Evolutionary conservation across 2,113 vertebrate genomes (phyloP), one percentile per base, ranked within the genome.

Genomic region (Etheostoma spectabile): DNA sequence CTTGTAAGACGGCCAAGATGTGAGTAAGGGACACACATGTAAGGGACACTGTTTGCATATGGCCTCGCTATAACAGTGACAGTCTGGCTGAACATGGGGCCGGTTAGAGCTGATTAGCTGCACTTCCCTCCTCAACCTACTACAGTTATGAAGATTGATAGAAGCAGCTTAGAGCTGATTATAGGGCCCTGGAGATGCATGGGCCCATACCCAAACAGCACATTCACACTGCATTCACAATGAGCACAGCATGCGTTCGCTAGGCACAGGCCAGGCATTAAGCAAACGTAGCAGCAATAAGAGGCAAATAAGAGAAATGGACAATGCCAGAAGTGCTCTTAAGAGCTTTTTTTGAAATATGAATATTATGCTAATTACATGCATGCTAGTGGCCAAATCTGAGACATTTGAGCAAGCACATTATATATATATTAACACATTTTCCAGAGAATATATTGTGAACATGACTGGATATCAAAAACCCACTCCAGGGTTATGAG

Each of bases 111-210:
- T 93, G 92, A 92, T 93, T 93, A 94, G 92, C 89, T 89, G 88
- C 75, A 91, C 90, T 92, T 91, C 80, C 90, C 88, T 92, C 87
- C 87, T 90, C 92, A 89, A 88, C 83, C 84, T 76, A 87, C 83
- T 91, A 89, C 91, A 87, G 89, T 94, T 93, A 94, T 93, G 93
- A 93, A 94, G 93, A 95, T 93, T 91, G 93, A 95, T 94, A 94
- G 93, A 90, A 89, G 92, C 89, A 90, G 91, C 92, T 94, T 93
- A 93, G 86, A 89, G 93, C 92, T 92, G 92, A 93, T 94, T 92
- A 93, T 91, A 81, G 89, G 93, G 83, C 93, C 89, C 91, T 63
- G 80, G 93, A 94, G 94, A 92, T 88, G 91, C 90, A 92, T 85
- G 87, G 91, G 90, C 91, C 86, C 86, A 83, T 85, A 92, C 89